A percentile compares a stretch with the other conserved stretches of the same genome.
Evolutionary conservation across 1,140 invertebrate genomes (phyloP).

Genomic region (Grapholita molesta): DNA sequence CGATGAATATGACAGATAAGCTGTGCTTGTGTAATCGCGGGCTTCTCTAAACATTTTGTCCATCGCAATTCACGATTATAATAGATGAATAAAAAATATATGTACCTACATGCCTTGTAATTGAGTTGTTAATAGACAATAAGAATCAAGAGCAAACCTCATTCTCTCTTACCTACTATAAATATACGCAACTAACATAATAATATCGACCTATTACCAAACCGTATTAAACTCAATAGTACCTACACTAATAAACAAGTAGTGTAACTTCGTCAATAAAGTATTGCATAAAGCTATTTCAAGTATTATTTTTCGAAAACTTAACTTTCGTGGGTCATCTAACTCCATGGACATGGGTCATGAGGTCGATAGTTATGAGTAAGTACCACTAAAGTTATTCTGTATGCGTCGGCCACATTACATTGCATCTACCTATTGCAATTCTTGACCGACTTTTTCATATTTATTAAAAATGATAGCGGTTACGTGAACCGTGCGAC

Average conservation of each 20-base stretch:
- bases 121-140: too few species aligned
- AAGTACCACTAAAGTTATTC: neutral
- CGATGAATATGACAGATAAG: too few species aligned
- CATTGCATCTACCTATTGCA: neutral
- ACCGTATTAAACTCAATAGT: too few species aligned
- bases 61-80: too few species aligned
- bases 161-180: too few species aligned
- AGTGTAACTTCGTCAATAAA: neutral
- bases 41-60: too few species aligned
- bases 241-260: neutral
- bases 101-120: too few species aligned
- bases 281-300: neutral
- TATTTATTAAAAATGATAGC: neutral
- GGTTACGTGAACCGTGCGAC: neutral
- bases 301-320: neutral
- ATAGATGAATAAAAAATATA: too few species aligned
- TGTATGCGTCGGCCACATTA: neutral
- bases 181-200: too few species aligned
- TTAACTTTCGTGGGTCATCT: neutral
- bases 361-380: neutral
- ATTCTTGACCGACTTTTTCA: slow-evolving; percentile 5
- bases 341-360: neutral
- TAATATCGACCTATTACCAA: too few species aligned
- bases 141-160: too few species aligned
- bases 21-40: too few species aligned